These are phyloP conservation scores for Mycogona germanica DNA, from an alignment of 2,888 invertebrate genomes.

Conservation along the genomic window DNA sequence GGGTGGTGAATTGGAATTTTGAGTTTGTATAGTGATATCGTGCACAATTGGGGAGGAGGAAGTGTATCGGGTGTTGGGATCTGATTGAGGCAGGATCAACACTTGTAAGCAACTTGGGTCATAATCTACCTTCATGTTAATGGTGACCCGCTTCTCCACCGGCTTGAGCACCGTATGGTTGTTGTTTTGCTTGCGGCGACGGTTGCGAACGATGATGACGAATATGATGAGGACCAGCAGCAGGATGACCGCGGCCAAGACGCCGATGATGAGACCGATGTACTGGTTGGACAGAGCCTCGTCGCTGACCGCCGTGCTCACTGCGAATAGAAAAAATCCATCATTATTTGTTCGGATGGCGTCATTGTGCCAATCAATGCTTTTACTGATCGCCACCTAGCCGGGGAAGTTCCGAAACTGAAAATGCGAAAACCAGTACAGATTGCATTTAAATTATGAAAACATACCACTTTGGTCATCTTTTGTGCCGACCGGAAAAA, in stretches of 20 bases:
- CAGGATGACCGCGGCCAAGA: constrained; percentile 57
- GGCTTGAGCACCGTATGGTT: constrained; percentile 30
- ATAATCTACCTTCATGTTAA: constrained; percentile 49
- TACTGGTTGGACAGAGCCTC: constrained; percentile 46
- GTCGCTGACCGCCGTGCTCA: constrained; percentile 24
- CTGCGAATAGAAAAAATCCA: constrained; percentile 17
- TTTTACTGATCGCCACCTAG: not conserved
- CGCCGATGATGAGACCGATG: constrained; percentile 65
- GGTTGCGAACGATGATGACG: constrained; percentile 55
- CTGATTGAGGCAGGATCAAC: too few species aligned
- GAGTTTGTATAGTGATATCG: too few species aligned
- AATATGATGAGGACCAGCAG: constrained; percentile 57
- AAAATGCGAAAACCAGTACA: too few species aligned
- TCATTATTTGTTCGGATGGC: not conserved
- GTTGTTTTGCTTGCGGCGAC: constrained; percentile 50
- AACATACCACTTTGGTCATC: constrained; percentile 22
- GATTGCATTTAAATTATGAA: too few species aligned
- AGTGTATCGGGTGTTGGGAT: too few species aligned
- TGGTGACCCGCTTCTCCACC: constrained; percentile 49
- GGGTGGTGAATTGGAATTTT: too few species aligned
- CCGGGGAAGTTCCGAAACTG: not conserved
- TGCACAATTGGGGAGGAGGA: too few species aligned
- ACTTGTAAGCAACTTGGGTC: too few species aligned
- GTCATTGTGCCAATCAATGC: not conserved
- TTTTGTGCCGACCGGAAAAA: constrained; percentile 15